Conservation (phyloP, 2,888 invertebrate genomes). For the Sthenelais limicola region DNA sequence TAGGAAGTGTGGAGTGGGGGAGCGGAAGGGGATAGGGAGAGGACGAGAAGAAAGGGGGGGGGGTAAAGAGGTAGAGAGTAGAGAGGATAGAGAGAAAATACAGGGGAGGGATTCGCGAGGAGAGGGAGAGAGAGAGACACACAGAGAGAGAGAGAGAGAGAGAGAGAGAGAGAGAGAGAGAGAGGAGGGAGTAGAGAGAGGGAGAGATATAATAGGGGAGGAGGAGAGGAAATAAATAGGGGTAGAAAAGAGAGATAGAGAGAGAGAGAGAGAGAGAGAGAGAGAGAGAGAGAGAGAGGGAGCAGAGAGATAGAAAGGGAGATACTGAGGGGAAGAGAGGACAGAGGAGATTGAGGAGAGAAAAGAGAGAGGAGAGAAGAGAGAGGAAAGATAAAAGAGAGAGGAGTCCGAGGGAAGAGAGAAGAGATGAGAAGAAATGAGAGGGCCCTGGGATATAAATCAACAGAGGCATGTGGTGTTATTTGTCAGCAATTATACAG, state of each 20-base stretch:
- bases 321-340: background rate
- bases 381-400: no score
- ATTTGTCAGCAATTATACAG: no score
- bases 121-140: constrained; percentile 11
- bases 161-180: background rate
- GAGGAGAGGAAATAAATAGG: background rate
- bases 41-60: no score
- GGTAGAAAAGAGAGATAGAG: background rate
- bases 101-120: background rate
- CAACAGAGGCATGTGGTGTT: no score
- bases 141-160: background rate
- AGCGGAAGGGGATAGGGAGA: no score
- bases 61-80: background rate
- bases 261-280: background rate
- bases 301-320: background rate
- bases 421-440: background rate
- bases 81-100: background rate
- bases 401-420: no score
- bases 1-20: no score
- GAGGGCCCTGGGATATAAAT: no score
- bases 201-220: background rate
- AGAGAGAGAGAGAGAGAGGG: constrained; percentile 7
- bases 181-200: background rate
- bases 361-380: background rate
- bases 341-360: background rate